These are phyloP conservation scores for Torymus tubicola DNA, from an alignment of 2,888 invertebrate genomes.

Conservation along the genomic window DNA sequence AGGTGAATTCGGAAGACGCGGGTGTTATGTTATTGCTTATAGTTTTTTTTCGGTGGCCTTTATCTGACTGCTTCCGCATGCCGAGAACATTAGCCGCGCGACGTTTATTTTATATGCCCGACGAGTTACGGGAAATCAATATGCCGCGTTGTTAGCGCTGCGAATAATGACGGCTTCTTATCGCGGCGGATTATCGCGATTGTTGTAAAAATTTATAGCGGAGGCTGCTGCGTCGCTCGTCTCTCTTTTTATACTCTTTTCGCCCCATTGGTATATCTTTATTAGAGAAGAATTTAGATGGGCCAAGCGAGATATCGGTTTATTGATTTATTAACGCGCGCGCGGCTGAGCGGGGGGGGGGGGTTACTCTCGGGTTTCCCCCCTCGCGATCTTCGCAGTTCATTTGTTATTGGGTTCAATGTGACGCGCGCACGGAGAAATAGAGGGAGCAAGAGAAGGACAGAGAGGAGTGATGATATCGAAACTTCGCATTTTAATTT, in stretches of 20 bases:
- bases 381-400: not conserved
- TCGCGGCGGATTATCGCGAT: not conserved
- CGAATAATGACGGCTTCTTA: not conserved
- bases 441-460: too few species aligned
- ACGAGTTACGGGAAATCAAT: constrained; percentile 26
- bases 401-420: not conserved
- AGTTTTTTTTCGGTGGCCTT: too few species aligned
- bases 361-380: too few species aligned
- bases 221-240: too few species aligned
- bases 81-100: too few species aligned
- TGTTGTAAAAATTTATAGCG: not conserved
- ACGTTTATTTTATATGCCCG: not conserved
- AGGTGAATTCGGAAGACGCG: too few species aligned
- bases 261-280: not conserved
- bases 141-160: constrained; percentile 2
- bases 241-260: too few species aligned
- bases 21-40: too few species aligned
- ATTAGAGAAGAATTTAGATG: not conserved
- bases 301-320: not conserved
- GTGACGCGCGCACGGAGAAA: too few species aligned
- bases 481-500: not conserved
- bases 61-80: too few species aligned
- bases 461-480: too few species aligned
- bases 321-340: constrained; percentile 7
- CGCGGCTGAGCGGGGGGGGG: too few species aligned